Percentiles rank a stretch among this genome's conserved stretches.
These are phyloP conservation scores for Progne subis DNA, from an alignment of 2,113 vertebrate species.

Conservation along the genomic window DNA sequence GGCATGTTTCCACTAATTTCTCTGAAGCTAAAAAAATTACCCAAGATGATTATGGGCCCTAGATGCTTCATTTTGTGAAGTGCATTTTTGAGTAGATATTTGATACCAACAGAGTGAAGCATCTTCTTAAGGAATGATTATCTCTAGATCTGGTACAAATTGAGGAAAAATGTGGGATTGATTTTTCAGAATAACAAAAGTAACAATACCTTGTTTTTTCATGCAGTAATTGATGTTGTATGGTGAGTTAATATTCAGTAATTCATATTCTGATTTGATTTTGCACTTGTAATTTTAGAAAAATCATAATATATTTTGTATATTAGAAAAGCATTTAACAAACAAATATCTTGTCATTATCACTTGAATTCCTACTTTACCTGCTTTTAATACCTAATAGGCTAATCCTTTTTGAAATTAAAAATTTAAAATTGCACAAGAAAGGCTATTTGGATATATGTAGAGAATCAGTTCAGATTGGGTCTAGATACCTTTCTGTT, in stretches of 20 bases:
- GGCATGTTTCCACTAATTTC: background rate
- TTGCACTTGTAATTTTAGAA: background rate
- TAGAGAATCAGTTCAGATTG: background rate
- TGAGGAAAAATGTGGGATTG: background rate
- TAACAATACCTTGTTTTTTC: background rate
- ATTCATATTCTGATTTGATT: background rate
- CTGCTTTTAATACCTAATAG: background rate
- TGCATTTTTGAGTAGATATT: conserved; percentile 1
- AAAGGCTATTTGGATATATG: background rate
- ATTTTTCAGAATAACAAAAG: conserved; percentile 3
- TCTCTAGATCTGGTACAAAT: background rate
- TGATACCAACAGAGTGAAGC: background rate
- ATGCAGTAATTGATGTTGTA: background rate
- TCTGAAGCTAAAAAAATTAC: background rate
- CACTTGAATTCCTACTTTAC: background rate
- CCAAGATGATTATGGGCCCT: background rate
- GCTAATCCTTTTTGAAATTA: background rate
- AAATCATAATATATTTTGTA: background rate
- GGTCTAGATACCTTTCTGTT: background rate
- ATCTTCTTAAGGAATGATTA: background rate
- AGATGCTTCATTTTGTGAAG: background rate
- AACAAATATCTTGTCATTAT: background rate
- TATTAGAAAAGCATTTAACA: background rate
- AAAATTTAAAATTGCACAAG: background rate
- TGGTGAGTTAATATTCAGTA: background rate